Evolutionary conservation across 1,140 invertebrate genomes (phyloP).

Genomic region (Condylostylus longicornis): DNA sequence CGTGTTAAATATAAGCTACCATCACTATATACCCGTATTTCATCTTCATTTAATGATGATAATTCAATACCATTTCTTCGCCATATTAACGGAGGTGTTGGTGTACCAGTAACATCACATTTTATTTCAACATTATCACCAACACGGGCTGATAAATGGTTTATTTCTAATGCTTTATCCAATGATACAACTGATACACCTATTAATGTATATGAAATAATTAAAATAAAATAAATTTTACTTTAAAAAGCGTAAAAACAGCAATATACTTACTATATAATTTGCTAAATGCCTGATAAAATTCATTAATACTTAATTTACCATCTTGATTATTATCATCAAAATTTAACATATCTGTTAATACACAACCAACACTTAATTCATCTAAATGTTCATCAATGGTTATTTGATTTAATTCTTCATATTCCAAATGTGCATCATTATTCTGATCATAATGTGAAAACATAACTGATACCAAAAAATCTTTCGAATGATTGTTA

Average conservation of each 20-base stretch:
- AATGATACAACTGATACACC: constrained; percentile 57
- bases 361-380: constrained; percentile 46
- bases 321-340: constrained; percentile 54
- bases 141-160: constrained; percentile 49
- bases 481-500: constrained; percentile 48
- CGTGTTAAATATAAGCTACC: constrained; percentile 61
- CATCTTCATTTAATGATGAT: constrained; percentile 45
- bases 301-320: constrained; percentile 53
- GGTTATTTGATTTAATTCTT: constrained; percentile 47
- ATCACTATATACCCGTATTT: constrained; percentile 52
- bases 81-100: constrained; percentile 58
- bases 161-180: constrained; percentile 57
- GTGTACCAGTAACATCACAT: constrained; percentile 57
- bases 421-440: constrained; percentile 48
- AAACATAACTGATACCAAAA: constrained; percentile 62
- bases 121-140: constrained; percentile 69
- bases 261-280: constrained; percentile 45
- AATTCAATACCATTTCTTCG: constrained; percentile 51
- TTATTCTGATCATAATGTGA: constrained; percentile 62
- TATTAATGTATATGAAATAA: constrained; percentile 18
- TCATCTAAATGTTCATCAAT: constrained; percentile 44
- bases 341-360: constrained; percentile 53
- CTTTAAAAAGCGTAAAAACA: constrained; percentile 4
- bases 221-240: constrained; percentile 6
- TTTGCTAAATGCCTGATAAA: constrained; percentile 64